These are phyloP conservation scores for Ochropacha duplaris DNA, from an alignment of 2,888 invertebrate species.

Conservation along the genomic window DNA sequence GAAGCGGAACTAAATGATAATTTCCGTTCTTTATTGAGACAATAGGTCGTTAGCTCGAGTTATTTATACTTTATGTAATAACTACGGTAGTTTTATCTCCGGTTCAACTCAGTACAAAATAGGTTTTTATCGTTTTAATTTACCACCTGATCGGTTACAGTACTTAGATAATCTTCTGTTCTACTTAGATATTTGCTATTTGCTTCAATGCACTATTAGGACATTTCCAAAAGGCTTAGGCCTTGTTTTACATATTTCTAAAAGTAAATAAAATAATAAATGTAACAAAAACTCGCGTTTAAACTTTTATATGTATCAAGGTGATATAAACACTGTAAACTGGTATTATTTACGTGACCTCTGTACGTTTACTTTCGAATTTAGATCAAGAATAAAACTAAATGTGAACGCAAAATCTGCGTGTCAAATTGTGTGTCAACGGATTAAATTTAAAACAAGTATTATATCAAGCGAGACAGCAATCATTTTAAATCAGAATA, in stretches of 20 bases:
- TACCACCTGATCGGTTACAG: neutral
- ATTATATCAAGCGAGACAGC: neutral
- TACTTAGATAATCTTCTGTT: neutral
- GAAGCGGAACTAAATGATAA: slow-evolving; percentile 63
- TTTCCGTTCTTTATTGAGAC: slow-evolving; percentile 46
- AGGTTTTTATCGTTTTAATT: slow-evolving; percentile 20
- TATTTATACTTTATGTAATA: slow-evolving; percentile 23
- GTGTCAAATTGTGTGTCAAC: slow-evolving; percentile 25
- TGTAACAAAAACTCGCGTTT: neutral
- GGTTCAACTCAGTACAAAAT: slow-evolving; percentile 23
- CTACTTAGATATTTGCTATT: neutral
- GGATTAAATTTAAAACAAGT: slow-evolving; percentile 6
- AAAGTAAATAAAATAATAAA: neutral
- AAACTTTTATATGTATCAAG: slow-evolving; percentile 12
- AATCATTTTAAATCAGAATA: neutral
- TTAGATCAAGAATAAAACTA: slow-evolving; percentile 28
- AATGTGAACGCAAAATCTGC: slow-evolving; percentile 22
- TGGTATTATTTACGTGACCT: slow-evolving; percentile 31
- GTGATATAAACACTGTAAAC: slow-evolving; percentile 13
- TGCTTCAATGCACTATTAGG: neutral
- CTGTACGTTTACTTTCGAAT: slow-evolving; percentile 31
- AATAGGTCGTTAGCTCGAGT: slow-evolving; percentile 49
- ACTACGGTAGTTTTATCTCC: slow-evolving; percentile 24
- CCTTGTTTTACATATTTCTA: neutral
- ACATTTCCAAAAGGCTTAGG: neutral